Evolutionary conservation across 1,140 invertebrate genomes (phyloP).

Genomic region (Caenorhabditis tropicalis): DNA sequence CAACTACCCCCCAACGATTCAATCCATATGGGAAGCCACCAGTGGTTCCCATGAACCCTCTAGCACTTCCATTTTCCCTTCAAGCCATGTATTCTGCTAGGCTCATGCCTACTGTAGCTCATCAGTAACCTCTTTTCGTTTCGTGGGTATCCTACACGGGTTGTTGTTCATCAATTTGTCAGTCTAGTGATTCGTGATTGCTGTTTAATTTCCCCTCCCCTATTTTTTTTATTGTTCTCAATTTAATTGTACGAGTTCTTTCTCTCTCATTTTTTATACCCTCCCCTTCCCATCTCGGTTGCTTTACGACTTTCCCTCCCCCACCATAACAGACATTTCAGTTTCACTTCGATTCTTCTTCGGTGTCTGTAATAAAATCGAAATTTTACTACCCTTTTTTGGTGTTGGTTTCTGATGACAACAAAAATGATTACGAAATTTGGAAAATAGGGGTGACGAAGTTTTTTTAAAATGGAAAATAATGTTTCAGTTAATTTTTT

Average conservation of each 20-base stretch:
- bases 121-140: neutral
- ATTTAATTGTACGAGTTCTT: slow-evolving; percentile 40
- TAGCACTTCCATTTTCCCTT: neutral
- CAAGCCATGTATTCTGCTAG: slow-evolving; percentile 5
- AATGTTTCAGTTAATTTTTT: too few relatives aligned
- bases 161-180: neutral
- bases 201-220: neutral
- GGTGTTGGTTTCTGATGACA: too few relatives aligned
- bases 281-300: slow-evolving; percentile 29
- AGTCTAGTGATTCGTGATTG: neutral
- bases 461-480: too few relatives aligned
- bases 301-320: slow-evolving; percentile 7
- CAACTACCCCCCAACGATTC: neutral
- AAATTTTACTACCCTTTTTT: too few relatives aligned
- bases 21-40: slow-evolving; percentile 24
- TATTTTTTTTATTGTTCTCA: slow-evolving; percentile 33
- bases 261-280: neutral
- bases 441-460: too few relatives aligned
- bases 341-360: neutral
- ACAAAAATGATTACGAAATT: too few relatives aligned
- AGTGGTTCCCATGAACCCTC: neutral
- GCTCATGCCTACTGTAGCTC: slow-evolving; percentile 22
- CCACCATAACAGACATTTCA: neutral
- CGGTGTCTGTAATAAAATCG: slow-evolving; percentile 14
- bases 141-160: neutral